phyloP scores from a whole-genome alignment of 2,888 invertebrate genomes.

The Sphinx pinastri region DNA sequence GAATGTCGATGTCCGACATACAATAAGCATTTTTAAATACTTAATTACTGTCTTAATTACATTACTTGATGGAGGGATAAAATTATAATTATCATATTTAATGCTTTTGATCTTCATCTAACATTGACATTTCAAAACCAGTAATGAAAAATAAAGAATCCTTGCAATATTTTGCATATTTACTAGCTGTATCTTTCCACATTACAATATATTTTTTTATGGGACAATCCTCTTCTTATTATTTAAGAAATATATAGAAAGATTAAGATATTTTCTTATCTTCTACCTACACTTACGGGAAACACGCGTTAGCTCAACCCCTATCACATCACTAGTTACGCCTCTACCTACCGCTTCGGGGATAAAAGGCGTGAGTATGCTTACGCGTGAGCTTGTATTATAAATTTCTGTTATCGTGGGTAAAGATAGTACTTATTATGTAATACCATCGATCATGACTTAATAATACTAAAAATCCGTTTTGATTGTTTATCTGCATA shows the following conservation, averaged over 20 bases:
- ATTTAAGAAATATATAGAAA: too few species aligned
- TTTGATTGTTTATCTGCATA: background rate
- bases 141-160: background rate
- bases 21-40: background rate
- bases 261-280: too few species aligned
- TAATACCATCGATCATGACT: background rate
- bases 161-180: background rate
- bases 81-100: background rate
- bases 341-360: too few species aligned
- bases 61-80: background rate
- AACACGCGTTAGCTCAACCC: background rate
- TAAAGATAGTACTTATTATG: background rate
- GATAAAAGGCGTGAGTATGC: too few species aligned
- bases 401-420: background rate
- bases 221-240: too few species aligned
- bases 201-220: too few species aligned
- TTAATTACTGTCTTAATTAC: constrained; percentile 2
- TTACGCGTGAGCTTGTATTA: background rate
- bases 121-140: background rate
- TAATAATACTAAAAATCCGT: background rate
- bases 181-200: too few species aligned
- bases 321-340: too few species aligned
- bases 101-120: background rate
- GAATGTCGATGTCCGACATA: too few species aligned
- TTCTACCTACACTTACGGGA: too few species aligned